Evolutionary conservation across 2,797 vertebrate species (phyloP).

Genomic region (Halcyon smyrnensis): DNA sequence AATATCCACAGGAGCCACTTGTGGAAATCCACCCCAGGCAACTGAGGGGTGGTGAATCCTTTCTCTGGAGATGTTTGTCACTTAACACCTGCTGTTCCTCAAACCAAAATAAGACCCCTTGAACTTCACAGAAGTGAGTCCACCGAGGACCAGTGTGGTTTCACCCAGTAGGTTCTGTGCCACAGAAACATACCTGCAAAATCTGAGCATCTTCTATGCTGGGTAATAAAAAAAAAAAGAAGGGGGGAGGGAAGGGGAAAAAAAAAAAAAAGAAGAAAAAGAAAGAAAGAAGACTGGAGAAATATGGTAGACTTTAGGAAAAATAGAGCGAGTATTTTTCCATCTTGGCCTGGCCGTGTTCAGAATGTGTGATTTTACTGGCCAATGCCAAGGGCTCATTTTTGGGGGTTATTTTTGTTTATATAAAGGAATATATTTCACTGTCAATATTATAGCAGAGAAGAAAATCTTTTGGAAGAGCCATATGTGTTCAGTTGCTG

Average conservation of each 20-base stretch:
- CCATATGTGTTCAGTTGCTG: not conserved
- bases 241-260: no score
- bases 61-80: not conserved
- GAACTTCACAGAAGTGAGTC: not conserved
- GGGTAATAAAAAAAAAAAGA: no score
- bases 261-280: no score
- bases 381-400: constrained; percentile 20
- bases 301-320: constrained; percentile 28
- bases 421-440: constrained; percentile 3
- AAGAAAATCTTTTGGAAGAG: constrained; percentile 25
- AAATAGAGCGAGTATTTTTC: constrained; percentile 51
- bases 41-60: not conserved
- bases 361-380: constrained; percentile 51
- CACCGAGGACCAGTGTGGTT: not conserved
- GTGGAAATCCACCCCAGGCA: not conserved
- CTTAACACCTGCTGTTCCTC: not conserved
- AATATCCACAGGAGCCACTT: rapidly evolving
- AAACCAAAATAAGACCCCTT: not conserved
- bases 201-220: not conserved
- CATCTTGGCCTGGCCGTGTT: not conserved
- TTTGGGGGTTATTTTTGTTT: constrained; percentile 66
- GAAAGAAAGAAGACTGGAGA: not conserved
- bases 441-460: not conserved
- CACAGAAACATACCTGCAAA: not conserved
- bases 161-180: rapidly evolving